Evolutionary conservation across 2,113 vertebrate species (phyloP), one percentile per base, ranked within the genome.

Genomic region (Spea multiplicata): DNA sequence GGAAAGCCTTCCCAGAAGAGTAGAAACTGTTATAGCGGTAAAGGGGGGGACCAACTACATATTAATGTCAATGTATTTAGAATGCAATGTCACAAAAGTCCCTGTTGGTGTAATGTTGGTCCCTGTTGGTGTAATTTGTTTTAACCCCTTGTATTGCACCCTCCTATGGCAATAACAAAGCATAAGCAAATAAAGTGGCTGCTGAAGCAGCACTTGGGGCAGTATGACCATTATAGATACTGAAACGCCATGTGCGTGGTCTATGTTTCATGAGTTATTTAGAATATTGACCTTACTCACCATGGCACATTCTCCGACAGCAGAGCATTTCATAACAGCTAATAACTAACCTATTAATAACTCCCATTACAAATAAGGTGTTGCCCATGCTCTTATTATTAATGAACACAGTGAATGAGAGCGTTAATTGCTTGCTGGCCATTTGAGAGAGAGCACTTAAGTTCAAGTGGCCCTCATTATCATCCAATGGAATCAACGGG

Each of bases 341-440:
- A 79, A 79, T 66, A 66, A 79, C 61, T 17, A 55, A 65, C 44
- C 10, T 79, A 66, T 73, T 73, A 73, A 73, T 67, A 57, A 48
- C 70, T 44, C 49, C 47, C 47, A 55, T 79, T 66, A 73, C 66
- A 57, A 66, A 67, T 59, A 80, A 70, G 62, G 47, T 59, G 50
- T 66, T 73, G 48, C 52, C 17, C 77, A 55, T 14, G 3, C 69
- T 30, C 48, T 47, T 49, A 67, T 67, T 80, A 67, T 57, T 47
- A 80, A 66, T 67, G 62, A 61, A 66, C 30, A 61, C 61, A 47
- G 16, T 44, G 44, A 71, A 66, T 5, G 10, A 4, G 10, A 4
- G 17, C n/a, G 49, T 73, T 79, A 66, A 79, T 79, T 79, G 76
- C 49, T 79, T 66, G 61, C 69, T 73, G 47, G 69, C 70, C 50